Evolutionary conservation across 2,888 invertebrate genomes (phyloP).

Genomic region (Lepeophtheirus nordmannii): DNA sequence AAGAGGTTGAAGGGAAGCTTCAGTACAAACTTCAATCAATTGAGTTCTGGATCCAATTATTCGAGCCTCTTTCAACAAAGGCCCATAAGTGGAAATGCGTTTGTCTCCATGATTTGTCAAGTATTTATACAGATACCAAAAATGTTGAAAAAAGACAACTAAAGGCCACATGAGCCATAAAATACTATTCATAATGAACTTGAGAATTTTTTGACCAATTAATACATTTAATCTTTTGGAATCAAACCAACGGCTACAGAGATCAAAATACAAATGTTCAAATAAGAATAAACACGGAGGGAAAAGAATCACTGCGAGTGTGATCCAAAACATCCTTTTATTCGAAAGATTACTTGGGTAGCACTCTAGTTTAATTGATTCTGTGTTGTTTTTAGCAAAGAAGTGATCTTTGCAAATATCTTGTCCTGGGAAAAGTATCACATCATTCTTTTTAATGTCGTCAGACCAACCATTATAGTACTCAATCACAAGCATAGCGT

Average conservation of each 20-base stretch:
- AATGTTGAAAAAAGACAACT: slow-evolving; percentile 11
- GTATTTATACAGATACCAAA: slow-evolving; percentile 7
- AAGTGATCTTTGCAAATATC: background rate
- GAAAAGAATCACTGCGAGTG: slow-evolving; percentile 7
- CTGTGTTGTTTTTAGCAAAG: background rate
- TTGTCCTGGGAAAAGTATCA: background rate
- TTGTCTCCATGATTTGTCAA: background rate
- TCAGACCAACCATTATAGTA: slow-evolving; percentile 15
- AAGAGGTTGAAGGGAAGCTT: slow-evolving; percentile 16
- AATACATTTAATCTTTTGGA: background rate
- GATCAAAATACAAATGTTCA: slow-evolving; percentile 10
- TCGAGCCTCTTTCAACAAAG: background rate
- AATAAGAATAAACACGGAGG: slow-evolving; percentile 11
- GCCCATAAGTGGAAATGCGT: background rate
- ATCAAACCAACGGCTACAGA: background rate
- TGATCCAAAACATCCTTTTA: background rate
- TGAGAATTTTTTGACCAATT: background rate
- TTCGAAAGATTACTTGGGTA: slow-evolving; percentile 8
- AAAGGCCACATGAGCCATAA: slow-evolving; percentile 11
- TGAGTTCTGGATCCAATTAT: slow-evolving; percentile 6
- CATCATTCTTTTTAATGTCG: background rate
- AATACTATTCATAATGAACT: background rate
- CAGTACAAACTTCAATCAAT: slow-evolving; percentile 19
- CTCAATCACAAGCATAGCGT: background rate
- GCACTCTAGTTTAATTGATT: background rate